Base-by-base conservation (phyloP, 1,140 invertebrate species). In the Meteorus sp. region DNA sequence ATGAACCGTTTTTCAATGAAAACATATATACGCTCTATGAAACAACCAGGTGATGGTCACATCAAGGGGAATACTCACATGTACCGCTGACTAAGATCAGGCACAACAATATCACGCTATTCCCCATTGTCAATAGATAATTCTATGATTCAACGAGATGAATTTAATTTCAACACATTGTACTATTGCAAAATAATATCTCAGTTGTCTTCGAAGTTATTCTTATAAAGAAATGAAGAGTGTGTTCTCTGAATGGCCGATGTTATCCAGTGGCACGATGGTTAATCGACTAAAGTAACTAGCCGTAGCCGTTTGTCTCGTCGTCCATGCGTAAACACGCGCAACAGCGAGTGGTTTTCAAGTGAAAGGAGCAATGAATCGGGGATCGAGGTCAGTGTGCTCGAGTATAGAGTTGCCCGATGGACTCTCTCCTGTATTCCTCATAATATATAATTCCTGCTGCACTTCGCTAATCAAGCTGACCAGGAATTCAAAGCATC, bases 351-450 rank as follows among this genome's bases (percentile, higher is more conserved):
- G 72, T 45, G 69, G 66, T 72, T 71, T 67, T 72, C 41, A 70
- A 79, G 77, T 79, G 77, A 79, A 79, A 79, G 77, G 77, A 71
- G 65, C 67, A 56, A 39, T 27, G 59, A 65, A 68, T 69, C 60
- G 69, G 59, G 65, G 72, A 79, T 77, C 68, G 76, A 78, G 77
- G 77, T 78, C 77, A 76, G 65, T 66, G 60, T 60, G 53, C 56
- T 53, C 53, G 57, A 56, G 57, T 69, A 54, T n/a, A n/a, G n/a
- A 31, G 39, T 33, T 31, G 33, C 29, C 13, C 35, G 9, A 22
- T 23, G 20, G 56, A 60, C 59, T 60, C 61, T 64, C 62, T 59
- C 54, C 29, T 33, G n/a, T n/a, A n/a, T n/a, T n/a, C n/a, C n/a
- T n/a, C n/a, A n/a, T n/a, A n/a, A n/a, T n/a, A n/a, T n/a, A n/a